Percentiles rank a stretch among this genome's conserved stretches.
Evolutionary conservation across 1,140 invertebrate species (phyloP).

Genomic region (Pseudomyrmex gracilis): DNA sequence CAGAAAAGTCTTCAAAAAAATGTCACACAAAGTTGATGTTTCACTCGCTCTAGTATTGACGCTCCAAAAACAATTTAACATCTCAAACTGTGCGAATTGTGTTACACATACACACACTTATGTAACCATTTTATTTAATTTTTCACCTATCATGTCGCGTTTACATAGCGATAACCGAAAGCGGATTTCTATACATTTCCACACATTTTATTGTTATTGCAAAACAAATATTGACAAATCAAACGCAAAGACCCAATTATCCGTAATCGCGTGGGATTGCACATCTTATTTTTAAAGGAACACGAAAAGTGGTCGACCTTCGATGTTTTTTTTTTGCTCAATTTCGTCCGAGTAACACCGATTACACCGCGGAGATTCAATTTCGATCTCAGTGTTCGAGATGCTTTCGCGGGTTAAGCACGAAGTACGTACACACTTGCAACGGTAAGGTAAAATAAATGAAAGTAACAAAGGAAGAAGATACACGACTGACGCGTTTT

Average conservation of each 20-base stretch:
- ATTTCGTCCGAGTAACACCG: constrained; percentile 2
- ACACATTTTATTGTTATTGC: too few relatives aligned
- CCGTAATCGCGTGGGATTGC: too few relatives aligned
- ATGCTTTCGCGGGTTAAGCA: constrained; percentile 3
- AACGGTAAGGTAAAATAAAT: too few relatives aligned
- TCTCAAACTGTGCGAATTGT: too few relatives aligned
- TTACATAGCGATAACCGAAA: not conserved
- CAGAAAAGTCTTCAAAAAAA: too few relatives aligned
- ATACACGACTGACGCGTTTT: not conserved
- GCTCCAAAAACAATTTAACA: too few relatives aligned
- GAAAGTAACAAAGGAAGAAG: not conserved
- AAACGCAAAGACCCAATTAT: too few relatives aligned
- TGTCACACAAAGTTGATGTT: too few relatives aligned
- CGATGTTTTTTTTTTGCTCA: not conserved
- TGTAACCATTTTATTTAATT: not conserved
- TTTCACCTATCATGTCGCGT: not conserved
- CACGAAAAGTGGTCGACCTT: not conserved
- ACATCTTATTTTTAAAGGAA: not conserved
- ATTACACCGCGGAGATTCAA: not conserved
- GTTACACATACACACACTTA: too few relatives aligned
- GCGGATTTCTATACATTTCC: too few relatives aligned
- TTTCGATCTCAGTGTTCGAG: constrained; percentile 5
- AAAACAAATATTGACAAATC: not conserved
- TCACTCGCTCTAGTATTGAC: too few relatives aligned
- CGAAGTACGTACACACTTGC: not conserved